Base-by-base conservation (phyloP, 2,113 vertebrate species). In the Callopanchax toddi region DNA sequence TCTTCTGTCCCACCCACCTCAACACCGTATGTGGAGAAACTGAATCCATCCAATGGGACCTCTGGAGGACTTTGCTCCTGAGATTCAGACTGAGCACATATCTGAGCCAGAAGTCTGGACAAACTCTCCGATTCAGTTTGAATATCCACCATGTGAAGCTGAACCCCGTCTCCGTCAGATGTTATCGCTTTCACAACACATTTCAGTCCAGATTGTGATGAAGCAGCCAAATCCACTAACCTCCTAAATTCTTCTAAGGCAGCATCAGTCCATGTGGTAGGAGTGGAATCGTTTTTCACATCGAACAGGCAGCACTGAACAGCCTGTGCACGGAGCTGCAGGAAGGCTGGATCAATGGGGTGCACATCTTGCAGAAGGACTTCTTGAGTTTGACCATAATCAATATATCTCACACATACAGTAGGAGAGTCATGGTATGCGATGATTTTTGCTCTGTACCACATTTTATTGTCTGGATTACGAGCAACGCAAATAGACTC, bases 1-100 rank as follows among this genome's bases (percentile, higher is more conserved):
- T 88, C 79, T 46, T 94, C 94, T 67, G 93, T 92, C 6, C 74
- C 91, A 20, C 93, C 94, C 8, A 93, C 89, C 82, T 95, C 91
- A 66, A 96, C 77, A 37, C 88, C 76, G 0, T 93, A 87, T 11
- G 56, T 89, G 11, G 93, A 96, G 58, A 92, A 93, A 67, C 84
- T 92, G 60, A 91, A 96, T 5, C 87, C 88, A 43, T 87, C 77
- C 11, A 92, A 87, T 25, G 69, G 71, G 57, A 94, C 37, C 4
- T 56, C 0, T 15, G 74, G 71, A 34, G 92, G 70, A 11, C 71
- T 67, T 34, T 85, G 89, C 6, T 82, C 43, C 11, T 82, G 68
- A 34, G 75, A 17, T 62, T 64, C 39, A 77, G 87, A 4, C 88
- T 93, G 55, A 54, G 37, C 37, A 64, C 46, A 57, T 70, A n/a